Base-by-base conservation (phyloP, 1,140 invertebrate genomes). In the Drosophila watanabei region DNA sequence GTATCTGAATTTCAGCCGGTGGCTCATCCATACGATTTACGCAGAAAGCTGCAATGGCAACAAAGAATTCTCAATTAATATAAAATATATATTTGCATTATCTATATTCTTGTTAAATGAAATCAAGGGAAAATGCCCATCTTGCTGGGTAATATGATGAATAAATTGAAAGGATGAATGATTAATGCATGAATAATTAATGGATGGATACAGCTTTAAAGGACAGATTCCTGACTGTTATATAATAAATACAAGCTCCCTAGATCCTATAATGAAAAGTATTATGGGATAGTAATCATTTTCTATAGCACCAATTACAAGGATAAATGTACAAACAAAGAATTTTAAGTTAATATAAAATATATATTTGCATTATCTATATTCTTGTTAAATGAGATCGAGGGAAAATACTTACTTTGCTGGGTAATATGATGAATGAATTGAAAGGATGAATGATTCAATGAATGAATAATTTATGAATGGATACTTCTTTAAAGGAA, bases 1-100 rank as follows among this genome's bases (percentile, higher is more conserved):
- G 24, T 14, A 52, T 46, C 33, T 20, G 18, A 46, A 35, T 43
- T 5, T 39, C 18, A 35, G 41, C 20, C 37, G 45, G 54, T 65
- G 69, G 28, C 45, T 59, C 51, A 41, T 71, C 51, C 46, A 0
- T 14, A 54, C 48, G n/a, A 48, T 49, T 71, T 69, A 72, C 52
- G 66, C 66, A 71, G 48, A 70, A 52, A 24, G 10, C 37, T n/a
- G 28, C 35, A 16, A 14, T 46, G 6, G n/a, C 33, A 46, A 71
- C 49, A 72, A 70, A 70, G 69, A 69, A 56, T 48, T 69, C 6
- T 14, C 8, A 39, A 35, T 62, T 13, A 32, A 18, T n/a, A 20
- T 45, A 37, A 37, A 37, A 13, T 37, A 60, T 28, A 43, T n/a
- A 16, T 13, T 33, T 48, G 28, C 8, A 51, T 33, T 43, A n/a